Evolutionary conservation across 2,888 invertebrate genomes (phyloP), one percentile per base, ranked within the genome.

Genomic region (Chydorus sphaericus): DNA sequence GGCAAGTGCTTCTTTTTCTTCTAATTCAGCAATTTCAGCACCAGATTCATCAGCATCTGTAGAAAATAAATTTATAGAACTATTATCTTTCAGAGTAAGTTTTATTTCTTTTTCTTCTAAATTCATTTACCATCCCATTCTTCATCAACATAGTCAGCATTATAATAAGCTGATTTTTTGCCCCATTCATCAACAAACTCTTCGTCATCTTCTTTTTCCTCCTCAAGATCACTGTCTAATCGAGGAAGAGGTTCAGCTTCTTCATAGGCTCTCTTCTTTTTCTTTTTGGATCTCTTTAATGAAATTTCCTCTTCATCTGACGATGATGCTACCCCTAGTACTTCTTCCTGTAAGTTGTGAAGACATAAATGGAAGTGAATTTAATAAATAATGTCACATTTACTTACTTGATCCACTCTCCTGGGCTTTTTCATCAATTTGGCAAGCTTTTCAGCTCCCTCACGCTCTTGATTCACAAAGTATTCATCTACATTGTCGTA

Each of bases 151-250:
- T 85, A 90, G 72, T 92, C 91, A 1, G 90, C 86, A 53, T 84
- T 80, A 71, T 91, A 92, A 68, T 80, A 94, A 33, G 78, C 75
- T 58, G 74, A 77, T 63, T 83, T 85, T 62, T 82, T 82, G 65
- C 80, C 82, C 48, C 93, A 93, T 93, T 93, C 93, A 20, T 90
- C 89, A 0, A 88, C 88, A 60, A 89, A 71, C 65, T 81, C 78
- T 67, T 80, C 79, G 64, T 82, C 79, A 28, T 76, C 74, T 61
- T 30, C 54, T 38, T 44, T 48, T 10, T 81, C 78, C 0, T 82
- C 83, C 67, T 89, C 88, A 10, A 88, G 78, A 69, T 91, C 90
- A 70, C 36, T 52, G 36, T 52, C 52, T 3, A 52, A n/a, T 11
- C 36, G 44, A 23, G 51, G 57, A 38, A 53, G 20, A 7, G 52